phyloP scores from a whole-genome alignment of 2,797 vertebrate genomes.

The Psittacula derbiana region DNA sequence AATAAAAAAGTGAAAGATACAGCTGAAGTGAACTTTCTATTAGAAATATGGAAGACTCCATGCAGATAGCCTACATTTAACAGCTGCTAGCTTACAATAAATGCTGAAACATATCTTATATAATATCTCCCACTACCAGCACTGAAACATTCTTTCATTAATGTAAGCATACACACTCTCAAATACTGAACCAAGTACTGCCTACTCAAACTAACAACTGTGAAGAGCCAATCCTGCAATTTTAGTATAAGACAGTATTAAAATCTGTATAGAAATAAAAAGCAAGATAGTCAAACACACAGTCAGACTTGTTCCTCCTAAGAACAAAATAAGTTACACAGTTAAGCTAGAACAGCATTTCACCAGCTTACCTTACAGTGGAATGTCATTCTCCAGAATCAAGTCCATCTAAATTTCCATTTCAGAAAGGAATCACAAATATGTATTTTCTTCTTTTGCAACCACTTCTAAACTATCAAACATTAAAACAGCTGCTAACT shows the following conservation, averaged over 20 bases:
- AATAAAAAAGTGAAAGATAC: neutral
- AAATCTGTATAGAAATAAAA: neutral
- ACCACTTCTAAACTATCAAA: neutral
- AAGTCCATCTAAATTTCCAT: neutral
- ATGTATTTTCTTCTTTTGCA: fast-evolving
- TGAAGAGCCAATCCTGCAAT: neutral
- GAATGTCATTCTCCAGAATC: neutral
- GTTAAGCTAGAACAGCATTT: neutral
- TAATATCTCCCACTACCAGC: neutral
- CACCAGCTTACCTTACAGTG: neutral
- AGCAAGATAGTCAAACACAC: neutral
- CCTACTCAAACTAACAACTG: neutral
- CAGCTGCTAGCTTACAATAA: neutral
- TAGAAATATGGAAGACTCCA: neutral
- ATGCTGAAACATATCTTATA: neutral
- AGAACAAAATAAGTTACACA: neutral
- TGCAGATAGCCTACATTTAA: neutral
- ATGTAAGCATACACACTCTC: neutral
- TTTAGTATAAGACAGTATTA: neutral
- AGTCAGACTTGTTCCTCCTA: neutral
- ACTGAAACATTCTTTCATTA: neutral
- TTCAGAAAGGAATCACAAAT: neutral
- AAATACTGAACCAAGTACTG: neutral
- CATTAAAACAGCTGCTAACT: neutral
- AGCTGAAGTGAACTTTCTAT: neutral